Evolutionary conservation across 2,113 vertebrate genomes (phyloP), one percentile per base, ranked within the genome.

Genomic region (Lucifuga dentata): DNA sequence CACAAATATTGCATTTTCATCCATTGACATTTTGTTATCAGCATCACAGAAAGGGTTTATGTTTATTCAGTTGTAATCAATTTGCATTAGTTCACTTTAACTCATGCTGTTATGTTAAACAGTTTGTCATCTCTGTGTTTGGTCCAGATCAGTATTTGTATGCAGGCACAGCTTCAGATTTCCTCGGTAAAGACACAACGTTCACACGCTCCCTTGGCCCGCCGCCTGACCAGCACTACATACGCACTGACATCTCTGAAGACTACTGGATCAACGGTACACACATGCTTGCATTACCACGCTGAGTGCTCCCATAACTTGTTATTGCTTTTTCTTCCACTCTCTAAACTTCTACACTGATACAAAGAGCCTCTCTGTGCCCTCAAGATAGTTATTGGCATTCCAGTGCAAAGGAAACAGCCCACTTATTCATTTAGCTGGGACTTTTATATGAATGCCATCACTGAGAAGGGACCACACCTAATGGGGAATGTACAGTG

Each of bases 191-290:
- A 84, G 98, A 98, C 68, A 95, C 95, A 0, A 94, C 95, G 2
- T 96, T 99, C 84, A 96, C 96, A 12, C 95, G 98, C 60, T 98
- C 98, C 44, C 93, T 99, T 2, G 98, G 97, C 51, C 94, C 95
- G 53, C 90, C 94, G 64, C 94, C 94, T 2, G 95, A 96, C 86
- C 95, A 96, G 81, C 94, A 97, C 89, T 98, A 95, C 92, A 95
- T 99, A 84, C 95, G 96, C 85, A 99, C 96, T 9, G 98, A 99
- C 85, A 95, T 97, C 83, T 97, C 97, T 3, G 97, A 98, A 44
- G 95, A 99, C 89, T 95, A 98, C 89, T 98, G 96, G 98, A 96
- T 98, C 88, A 97, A 95, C 61, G 97, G 98, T 99, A 89, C 58
- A 56, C 58, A 78, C 73, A 52, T 71, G 74, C 65, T 80, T 59